These are phyloP conservation scores for Carassius carassius DNA, from an alignment of 2,113 vertebrate genomes.

Conservation along the genomic window DNA sequence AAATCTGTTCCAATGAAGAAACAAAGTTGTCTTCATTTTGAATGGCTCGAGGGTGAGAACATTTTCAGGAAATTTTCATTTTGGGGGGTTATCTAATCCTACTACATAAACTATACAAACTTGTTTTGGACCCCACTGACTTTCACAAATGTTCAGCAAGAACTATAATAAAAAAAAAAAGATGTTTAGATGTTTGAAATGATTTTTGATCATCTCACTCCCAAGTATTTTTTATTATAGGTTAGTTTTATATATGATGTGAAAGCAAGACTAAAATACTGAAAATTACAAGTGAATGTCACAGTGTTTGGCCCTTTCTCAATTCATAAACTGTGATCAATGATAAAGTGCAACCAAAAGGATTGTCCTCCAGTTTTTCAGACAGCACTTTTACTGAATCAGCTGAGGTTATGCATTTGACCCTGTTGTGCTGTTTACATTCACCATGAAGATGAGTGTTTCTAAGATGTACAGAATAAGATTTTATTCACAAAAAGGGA, in stretches of 20 bases:
- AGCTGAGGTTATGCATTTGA: not conserved
- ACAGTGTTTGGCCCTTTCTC: not conserved
- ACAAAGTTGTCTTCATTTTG: too few species aligned
- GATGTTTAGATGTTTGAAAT: not conserved
- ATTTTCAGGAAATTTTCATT: too few species aligned
- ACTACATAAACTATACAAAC: too few species aligned
- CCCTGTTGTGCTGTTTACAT: not conserved
- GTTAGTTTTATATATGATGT: not conserved
- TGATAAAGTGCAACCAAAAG: not conserved
- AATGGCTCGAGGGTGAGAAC: too few species aligned
- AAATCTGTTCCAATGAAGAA: too few species aligned
- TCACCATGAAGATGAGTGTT: not conserved
- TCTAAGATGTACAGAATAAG: not conserved
- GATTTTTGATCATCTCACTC: not conserved
- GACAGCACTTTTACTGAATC: slow-evolving; percentile 43
- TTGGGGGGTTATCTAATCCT: too few species aligned
- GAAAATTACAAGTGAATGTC: not conserved
- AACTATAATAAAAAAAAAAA: too few species aligned
- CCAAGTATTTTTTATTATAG: not conserved
- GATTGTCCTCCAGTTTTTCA: slow-evolving; percentile 9
- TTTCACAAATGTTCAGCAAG: not conserved
- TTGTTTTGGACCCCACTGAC: too few species aligned
- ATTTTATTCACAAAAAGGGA: not conserved
- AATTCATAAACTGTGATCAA: not conserved
- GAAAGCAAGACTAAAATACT: not conserved